Evolutionary conservation across 30 jellyfish, hydroid and myxozoan species (phyloP), one percentile per base, ranked within the genome.

Genomic region (Aurelia coerulea): DNA sequence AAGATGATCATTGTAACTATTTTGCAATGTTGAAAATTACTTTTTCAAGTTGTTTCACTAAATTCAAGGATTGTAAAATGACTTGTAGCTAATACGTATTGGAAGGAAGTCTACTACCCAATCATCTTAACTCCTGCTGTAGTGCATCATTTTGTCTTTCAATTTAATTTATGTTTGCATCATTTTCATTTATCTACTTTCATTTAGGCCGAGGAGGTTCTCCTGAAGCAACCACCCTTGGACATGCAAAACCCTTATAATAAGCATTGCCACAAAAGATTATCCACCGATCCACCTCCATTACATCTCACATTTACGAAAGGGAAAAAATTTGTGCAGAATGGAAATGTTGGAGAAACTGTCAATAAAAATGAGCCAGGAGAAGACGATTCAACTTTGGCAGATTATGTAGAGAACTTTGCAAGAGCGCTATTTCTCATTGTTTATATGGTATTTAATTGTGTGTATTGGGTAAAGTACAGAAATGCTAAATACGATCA

Each of bases 391-490:
- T 37, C 88, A 6, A 70, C 64, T 14, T 34, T 94, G 62, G 97
- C 97, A 3, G 97, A 88, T 64, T 66, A 80, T 65, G 95, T 95
- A 54, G 99, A 95, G 58, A 75, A 81, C 62, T 65, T 90, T 62
- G 96, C 99, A 10, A 69, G 99, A 35, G 93, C 90, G 13, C 69
- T 95, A 34, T 95, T 95, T 60, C 97, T 97, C 11, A 71, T 95
- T 46, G 92, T 76, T 16, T 95, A 76, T 54, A 66, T 80, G 58
- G 86, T 90, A 10, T 95, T 95, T 78, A 95, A 95, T 62, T 82
- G 96, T n/a, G 79, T 73, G 13, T 95, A 95, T 68, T 95, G 99
- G 99, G 84, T 83, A 46, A 88, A 72, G 62, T 94, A 88, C 54
- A 69, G 93, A 19, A 84, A 74, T 65, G 18, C 89, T 34, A 79